A percentile compares a stretch with the other conserved stretches of the same genome.
These are phyloP conservation scores for Pyralis farinalis DNA, from an alignment of 2,888 invertebrate genomes.

Conservation along the genomic window DNA sequence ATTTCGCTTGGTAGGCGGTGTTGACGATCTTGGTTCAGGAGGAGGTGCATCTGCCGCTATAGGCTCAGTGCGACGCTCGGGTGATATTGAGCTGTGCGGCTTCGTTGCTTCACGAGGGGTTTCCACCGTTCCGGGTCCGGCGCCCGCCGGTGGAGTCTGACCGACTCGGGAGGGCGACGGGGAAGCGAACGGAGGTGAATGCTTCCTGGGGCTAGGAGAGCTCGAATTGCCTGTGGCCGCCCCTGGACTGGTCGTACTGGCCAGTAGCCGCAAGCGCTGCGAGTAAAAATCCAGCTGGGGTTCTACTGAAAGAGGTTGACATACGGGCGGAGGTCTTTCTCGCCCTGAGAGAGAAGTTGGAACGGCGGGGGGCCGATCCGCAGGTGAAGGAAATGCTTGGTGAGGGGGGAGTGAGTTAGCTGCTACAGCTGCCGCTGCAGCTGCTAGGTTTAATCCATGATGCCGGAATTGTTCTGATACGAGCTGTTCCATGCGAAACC, in stretches of 20 bases:
- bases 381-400: slow-evolving; percentile 82
- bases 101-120: slow-evolving; percentile 81
- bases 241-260: slow-evolving; percentile 96
- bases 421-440: slow-evolving; percentile 86
- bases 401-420: slow-evolving; percentile 83
- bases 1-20: slow-evolving; percentile 82
- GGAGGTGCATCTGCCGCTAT: slow-evolving; percentile 75
- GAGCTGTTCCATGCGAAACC: slow-evolving; percentile 91
- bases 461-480: slow-evolving; percentile 91
- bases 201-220: slow-evolving; percentile 91
- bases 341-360: slow-evolving; percentile 76
- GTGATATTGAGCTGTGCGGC: slow-evolving; percentile 85
- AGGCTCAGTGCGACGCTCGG: slow-evolving; percentile 81
- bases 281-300: slow-evolving; percentile 99
- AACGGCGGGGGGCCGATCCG: slow-evolving; percentile 78
- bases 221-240: slow-evolving; percentile 91
- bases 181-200: slow-evolving; percentile 90
- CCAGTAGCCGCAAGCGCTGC: slow-evolving; percentile 99
- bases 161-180: slow-evolving; percentile 88
- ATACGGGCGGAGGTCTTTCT: slow-evolving; percentile 73
- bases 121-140: slow-evolving; percentile 82
- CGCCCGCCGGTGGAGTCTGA: slow-evolving; percentile 84
- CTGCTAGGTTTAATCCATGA: slow-evolving; percentile 88
- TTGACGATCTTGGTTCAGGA: slow-evolving; percentile 83
- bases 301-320: slow-evolving; percentile 87